Base-by-base conservation (phyloP, 2,113 vertebrate species). In the Nycticebus coucang region DNA sequence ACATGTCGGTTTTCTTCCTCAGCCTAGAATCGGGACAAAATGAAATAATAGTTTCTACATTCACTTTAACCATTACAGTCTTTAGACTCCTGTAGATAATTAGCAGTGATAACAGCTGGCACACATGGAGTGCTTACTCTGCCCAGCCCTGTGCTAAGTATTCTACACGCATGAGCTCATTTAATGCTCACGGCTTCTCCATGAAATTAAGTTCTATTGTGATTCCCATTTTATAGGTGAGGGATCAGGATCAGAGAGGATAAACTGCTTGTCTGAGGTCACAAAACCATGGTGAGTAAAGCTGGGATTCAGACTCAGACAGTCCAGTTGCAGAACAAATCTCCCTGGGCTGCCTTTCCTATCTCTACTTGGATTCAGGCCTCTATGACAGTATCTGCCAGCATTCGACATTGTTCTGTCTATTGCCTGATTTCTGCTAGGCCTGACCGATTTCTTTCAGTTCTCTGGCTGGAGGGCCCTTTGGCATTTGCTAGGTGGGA, bases 121-220 rank as follows among this genome's bases (percentile, higher is more conserved):
- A 4, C 2, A 13, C 4, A 11, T 0, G 1, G 35, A 33, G 21
- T 2, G 26, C 57, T 41, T 13, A 19, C 93, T 26, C 1, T 1
- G 26, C 37, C 4, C 1, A 0, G n/a, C 45, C 4, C 22, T 17
- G 33, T 10, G 33, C 37, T 77, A 28, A 57, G 30, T 5, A 41
- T 24, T 53, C 35, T 21, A 6, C 0, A 13, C 24, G 2, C n/a
- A 28, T 12, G 4, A 41, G 11, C 21, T 53, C 53, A 80, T 19
- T 28, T 4, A 10, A 50, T 17, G 41, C 60, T 37, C 28, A 55
- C 35, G 33, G 15, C 81, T 19, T 28, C 60, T 30, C 33, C 41
- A 0, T 1, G 33, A 18, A 50, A 14, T 57, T 35, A 59, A 53
- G 19, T 14, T 1, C 60, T 3, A 9, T 15, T 77, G 85, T 2